These are phyloP conservation scores for Callospermophilus lateralis DNA, from an alignment of 2,113 vertebrate genomes.

Conservation along the genomic window DNA sequence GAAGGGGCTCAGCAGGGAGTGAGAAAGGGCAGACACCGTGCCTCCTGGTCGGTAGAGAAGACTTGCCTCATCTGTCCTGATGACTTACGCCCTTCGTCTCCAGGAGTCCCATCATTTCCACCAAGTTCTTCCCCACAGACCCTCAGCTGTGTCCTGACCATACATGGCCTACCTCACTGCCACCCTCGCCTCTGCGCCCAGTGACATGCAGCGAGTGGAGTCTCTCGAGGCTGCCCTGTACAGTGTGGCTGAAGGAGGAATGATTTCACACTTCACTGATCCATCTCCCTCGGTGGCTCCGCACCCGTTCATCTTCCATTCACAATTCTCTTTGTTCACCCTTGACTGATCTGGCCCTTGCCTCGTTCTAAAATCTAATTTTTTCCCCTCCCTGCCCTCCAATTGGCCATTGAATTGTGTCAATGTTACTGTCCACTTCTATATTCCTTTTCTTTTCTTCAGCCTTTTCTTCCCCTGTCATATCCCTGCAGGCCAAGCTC, in stretches of 20 bases:
- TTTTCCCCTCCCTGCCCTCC: not conserved
- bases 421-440: slow-evolving; percentile 52
- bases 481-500: not conserved
- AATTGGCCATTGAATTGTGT: not conserved
- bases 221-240: not conserved
- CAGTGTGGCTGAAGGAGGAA: not conserved
- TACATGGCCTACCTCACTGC: not conserved
- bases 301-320: not conserved
- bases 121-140: not conserved
- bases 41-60: not conserved
- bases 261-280: slow-evolving; percentile 34
- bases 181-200: not conserved
- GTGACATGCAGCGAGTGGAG: not conserved
- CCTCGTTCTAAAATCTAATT: slow-evolving; percentile 59
- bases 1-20: too few species aligned
- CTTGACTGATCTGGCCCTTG: slow-evolving; percentile 51
- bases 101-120: not conserved
- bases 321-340: slow-evolving; percentile 7
- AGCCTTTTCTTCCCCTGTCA: not conserved
- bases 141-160: not conserved
- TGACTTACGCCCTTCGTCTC: not conserved
- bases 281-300: not conserved
- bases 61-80: not conserved
- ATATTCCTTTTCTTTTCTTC: slow-evolving; percentile 58
- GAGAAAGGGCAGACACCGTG: too few species aligned